Evolutionary conservation across 2,888 invertebrate genomes (phyloP), one percentile per base, ranked within the genome.

Genomic region (Liposcelis brunnea): DNA sequence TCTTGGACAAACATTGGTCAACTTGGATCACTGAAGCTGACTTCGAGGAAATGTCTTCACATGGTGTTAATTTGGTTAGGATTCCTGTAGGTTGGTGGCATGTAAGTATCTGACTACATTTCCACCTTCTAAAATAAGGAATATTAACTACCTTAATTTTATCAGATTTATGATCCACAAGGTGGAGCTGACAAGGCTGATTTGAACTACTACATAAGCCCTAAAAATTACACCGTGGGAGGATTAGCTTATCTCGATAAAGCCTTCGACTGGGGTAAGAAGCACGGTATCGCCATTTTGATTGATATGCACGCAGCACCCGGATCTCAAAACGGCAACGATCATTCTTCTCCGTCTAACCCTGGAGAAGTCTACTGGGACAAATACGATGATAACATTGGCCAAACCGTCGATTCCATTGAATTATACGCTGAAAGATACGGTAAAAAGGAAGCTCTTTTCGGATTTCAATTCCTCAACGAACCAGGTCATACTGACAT

Each of bases 361-460:
- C 40, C 40, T n/a, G 40, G 40, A 7, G 15, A 36, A 18, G 37
- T 36, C n/a, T n/a, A 40, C 40, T 40, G 40, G 40, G 19, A 14
- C 19, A 40, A 40, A 19, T 16, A 40, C 19, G 19, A 16, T 19
- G 40, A 6, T 8, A 40, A 40, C 19, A 18, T 18, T 5, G 7
- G 7, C 19, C 40, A 18, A 6, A 16, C 40, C 16, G 19, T 40
- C 12, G 40, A 40, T 21, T 40, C 40, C 19, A 40, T 40, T 7
- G 40, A 21, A 18, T 18, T 40, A 3, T 40, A 40, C 19, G 40
- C 40, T 18, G 18, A 40, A 19, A 3, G 40, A 6, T 16, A 40
- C 19, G 40, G 5, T 5, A 19, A 19, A 5, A 10, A 40, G 19
- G 19, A 16, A 10, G 19, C 40, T 11, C 40, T 40, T 19, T 40